Conservation (phyloP, 2,797 vertebrate species). For the Sebastes kiyomatsui region DNA sequence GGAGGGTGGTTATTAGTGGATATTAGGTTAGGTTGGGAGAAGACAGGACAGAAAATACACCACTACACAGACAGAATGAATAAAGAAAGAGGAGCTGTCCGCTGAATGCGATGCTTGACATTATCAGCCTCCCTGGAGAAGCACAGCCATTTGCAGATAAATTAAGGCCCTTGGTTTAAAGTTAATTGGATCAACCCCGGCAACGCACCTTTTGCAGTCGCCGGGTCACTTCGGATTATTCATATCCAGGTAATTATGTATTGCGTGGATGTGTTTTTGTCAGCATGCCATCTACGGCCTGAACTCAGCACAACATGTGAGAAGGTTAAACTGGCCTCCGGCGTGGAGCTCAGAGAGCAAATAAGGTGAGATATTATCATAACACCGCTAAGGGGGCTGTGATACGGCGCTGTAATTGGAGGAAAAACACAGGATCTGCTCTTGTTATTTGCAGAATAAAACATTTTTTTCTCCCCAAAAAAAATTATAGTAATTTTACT, state of each 20-base stretch:
- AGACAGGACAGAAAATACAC: not conserved
- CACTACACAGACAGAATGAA: not conserved
- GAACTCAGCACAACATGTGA: conserved; percentile 35
- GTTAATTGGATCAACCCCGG: conserved; percentile 75
- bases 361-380: conserved; percentile 42
- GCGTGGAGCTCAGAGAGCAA: conserved; percentile 22
- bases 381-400: not conserved
- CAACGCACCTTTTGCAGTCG: conserved; percentile 64
- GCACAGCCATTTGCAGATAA: conserved; percentile 66
- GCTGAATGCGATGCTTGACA: conserved; percentile 55
- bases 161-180: conserved; percentile 69
- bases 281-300: conserved; percentile 27
- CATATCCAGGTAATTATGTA: conserved; percentile 68
- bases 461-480: not conserved
- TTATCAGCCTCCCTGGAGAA: conserved; percentile 63
- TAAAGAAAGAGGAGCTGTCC: conserved; percentile 26
- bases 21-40: not conserved
- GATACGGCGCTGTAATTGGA: conserved; percentile 10
- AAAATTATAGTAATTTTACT: not conserved
- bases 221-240: conserved; percentile 68
- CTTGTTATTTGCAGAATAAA: not conserved
- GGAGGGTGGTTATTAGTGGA: not conserved
- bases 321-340: conserved; percentile 51
- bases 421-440: not conserved
- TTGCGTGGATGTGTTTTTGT: conserved; percentile 48